A percentile compares a stretch with the other conserved stretches of the same genome.
Evolutionary conservation across 2,888 invertebrate genomes (phyloP).

Genomic region (Ochropleura leucogaster): DNA sequence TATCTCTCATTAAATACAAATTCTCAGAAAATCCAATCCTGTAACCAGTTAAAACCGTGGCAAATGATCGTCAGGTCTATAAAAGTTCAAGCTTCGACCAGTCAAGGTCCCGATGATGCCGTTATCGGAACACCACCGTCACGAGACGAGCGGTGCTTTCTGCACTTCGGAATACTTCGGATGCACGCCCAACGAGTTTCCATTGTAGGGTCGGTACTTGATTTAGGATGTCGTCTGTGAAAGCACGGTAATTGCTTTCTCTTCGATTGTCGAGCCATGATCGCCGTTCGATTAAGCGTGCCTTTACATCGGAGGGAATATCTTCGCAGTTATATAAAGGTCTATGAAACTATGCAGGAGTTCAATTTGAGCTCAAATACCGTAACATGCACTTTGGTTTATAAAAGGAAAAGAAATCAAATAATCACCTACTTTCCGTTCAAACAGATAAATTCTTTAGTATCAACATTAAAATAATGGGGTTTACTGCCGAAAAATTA

Average conservation of each 20-base stretch:
- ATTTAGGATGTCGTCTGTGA: conserved; percentile 62
- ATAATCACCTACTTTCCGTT: neutral
- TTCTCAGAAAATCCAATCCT: conserved; percentile 35
- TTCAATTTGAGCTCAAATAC: conserved; percentile 9
- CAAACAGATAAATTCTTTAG: neutral
- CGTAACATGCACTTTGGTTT: conserved; percentile 1
- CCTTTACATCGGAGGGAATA: conserved; percentile 46
- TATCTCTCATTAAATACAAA: conserved; percentile 41
- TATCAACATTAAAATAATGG: neutral
- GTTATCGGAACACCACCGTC: conserved; percentile 87
- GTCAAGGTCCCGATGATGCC: conserved; percentile 86
- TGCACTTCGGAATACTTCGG: conserved; percentile 63
- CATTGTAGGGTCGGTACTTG: conserved; percentile 70
- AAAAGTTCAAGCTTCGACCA: conserved; percentile 79
- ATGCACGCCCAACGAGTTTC: conserved; percentile 69
- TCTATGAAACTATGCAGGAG: conserved; percentile 13
- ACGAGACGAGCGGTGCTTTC: conserved; percentile 80
- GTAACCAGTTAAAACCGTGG: conserved; percentile 62
- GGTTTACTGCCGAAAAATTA: conserved; percentile 16
- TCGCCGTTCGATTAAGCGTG: conserved; percentile 51
- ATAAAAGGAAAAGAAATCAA: neutral
- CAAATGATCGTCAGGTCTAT: conserved; percentile 73
- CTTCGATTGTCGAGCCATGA: conserved; percentile 57
- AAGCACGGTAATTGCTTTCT: conserved; percentile 66
- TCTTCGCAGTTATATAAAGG: conserved; percentile 38